These are phyloP conservation scores for Mormyrus proboscirostris DNA, from an alignment of 2,797 vertebrate species.

Conservation along the genomic window DNA sequence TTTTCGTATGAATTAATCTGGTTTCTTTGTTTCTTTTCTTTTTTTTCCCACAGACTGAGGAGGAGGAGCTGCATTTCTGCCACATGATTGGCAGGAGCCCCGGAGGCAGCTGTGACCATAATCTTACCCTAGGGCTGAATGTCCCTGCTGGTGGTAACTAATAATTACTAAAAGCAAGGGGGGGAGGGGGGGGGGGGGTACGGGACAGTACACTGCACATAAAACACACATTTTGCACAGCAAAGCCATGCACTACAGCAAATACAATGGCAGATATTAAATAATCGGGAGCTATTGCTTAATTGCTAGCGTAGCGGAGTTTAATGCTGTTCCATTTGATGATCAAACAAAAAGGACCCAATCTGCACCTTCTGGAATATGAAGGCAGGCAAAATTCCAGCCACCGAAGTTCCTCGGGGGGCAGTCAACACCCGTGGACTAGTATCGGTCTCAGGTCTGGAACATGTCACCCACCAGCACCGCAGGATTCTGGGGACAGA, in stretches of 20 bases:
- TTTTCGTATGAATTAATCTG: constrained; percentile 4
- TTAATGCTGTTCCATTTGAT: background rate
- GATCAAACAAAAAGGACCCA: background rate
- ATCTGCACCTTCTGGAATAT: background rate
- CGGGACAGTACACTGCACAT: background rate
- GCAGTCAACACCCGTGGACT: constrained; percentile 17
- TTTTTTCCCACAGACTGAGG: background rate
- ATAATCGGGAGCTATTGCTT: background rate
- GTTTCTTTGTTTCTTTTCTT: constrained; percentile 4
- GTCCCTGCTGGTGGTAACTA: constrained; percentile 23
- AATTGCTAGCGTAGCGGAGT: background rate
- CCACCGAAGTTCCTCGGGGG: background rate
- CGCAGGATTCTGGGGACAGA: constrained; percentile 62
- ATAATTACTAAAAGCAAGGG: constrained; percentile 18
- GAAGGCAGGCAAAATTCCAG: background rate
- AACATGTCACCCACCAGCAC: constrained; percentile 75
- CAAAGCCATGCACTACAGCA: background rate
- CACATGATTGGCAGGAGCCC: background rate
- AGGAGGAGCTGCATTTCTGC: constrained; percentile 14
- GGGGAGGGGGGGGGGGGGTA: background rate
- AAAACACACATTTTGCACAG: background rate
- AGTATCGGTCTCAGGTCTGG: constrained; percentile 81
- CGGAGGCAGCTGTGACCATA: constrained; percentile 18
- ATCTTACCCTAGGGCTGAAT: constrained; percentile 16
- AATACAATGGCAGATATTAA: background rate